Evolutionary conservation across 1,140 invertebrate genomes (phyloP).

Genomic region (Neelides sp.): DNA sequence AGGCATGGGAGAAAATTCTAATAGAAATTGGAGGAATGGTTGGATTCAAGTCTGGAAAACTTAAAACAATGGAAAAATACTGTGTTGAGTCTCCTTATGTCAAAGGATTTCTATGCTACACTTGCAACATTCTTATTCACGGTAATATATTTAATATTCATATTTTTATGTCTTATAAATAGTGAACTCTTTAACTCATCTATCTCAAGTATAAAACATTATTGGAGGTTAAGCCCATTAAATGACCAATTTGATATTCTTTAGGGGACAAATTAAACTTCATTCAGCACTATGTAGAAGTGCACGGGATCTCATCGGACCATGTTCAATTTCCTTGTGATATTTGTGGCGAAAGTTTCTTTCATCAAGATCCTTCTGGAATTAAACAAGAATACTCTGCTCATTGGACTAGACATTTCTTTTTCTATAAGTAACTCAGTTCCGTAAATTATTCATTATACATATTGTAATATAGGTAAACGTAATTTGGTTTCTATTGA

Average conservation of each 20-base stretch:
- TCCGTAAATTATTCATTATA: not conserved
- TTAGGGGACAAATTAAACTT: conserved; percentile 3
- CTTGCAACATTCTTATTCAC: conserved; percentile 19
- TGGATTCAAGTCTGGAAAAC: conserved; percentile 23
- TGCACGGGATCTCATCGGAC: conserved; percentile 12
- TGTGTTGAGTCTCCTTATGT: conserved; percentile 11
- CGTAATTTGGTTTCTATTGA: not conserved
- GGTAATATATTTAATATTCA: conserved; percentile 5
- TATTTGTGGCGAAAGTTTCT: conserved; percentile 17
- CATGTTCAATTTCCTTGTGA: conserved; percentile 24
- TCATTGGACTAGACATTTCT: conserved; percentile 27
- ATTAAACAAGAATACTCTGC: conserved; percentile 17
- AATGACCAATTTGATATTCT: not conserved
- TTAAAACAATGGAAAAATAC: conserved; percentile 15
- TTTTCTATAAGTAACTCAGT: conserved; percentile 16
- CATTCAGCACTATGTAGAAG: conserved; percentile 10
- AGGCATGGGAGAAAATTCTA: conserved; percentile 24
- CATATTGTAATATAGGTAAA: not conserved
- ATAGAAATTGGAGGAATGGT: conserved; percentile 12
- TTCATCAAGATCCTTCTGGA: conserved; percentile 1
- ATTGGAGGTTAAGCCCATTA: not conserved
- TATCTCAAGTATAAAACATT: not conserved
- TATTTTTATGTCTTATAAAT: too few species aligned
- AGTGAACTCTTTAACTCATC: too few species aligned
- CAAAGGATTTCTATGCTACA: conserved; percentile 18